Evolutionary conservation across 2,888 invertebrate genomes (phyloP).

Genomic region (Strigamia transsilvanica): DNA sequence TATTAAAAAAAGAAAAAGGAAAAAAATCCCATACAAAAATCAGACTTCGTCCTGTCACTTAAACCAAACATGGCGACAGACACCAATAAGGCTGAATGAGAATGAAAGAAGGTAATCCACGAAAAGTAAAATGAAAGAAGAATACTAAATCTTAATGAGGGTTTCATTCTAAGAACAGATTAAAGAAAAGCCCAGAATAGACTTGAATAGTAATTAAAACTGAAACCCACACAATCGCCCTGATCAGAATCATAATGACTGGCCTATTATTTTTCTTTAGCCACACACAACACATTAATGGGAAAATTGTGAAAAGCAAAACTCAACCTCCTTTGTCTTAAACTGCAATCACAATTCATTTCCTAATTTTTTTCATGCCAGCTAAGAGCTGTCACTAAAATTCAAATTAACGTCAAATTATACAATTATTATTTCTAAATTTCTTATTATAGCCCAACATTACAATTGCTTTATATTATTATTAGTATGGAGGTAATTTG

Average conservation of each 20-base stretch:
- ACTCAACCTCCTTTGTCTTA: slow-evolving; percentile 19
- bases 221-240: slow-evolving; percentile 38
- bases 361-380: neutral
- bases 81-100: slow-evolving; percentile 20
- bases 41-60: slow-evolving; percentile 29
- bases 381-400: slow-evolving; percentile 11
- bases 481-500: slow-evolving; percentile 5
- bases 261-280: slow-evolving; percentile 35
- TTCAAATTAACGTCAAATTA: slow-evolving; percentile 39
- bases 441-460: neutral
- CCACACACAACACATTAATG: slow-evolving; percentile 22
- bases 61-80: slow-evolving; percentile 29
- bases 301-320: slow-evolving; percentile 26
- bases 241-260: slow-evolving; percentile 44
- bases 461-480: slow-evolving; percentile 23
- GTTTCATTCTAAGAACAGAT: slow-evolving; percentile 36
- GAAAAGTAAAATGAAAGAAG: slow-evolving; percentile 22
- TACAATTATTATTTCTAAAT: slow-evolving; percentile 20
- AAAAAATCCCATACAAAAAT: slow-evolving; percentile 14
- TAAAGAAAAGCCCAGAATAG: slow-evolving; percentile 30
- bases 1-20: neutral
- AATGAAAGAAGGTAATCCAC: neutral
- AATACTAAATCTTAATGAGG: slow-evolving; percentile 29
- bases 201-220: slow-evolving; percentile 28
- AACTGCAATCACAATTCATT: slow-evolving; percentile 42